Base-by-base conservation (phyloP, 2,888 invertebrate species). In the Hydriomena furcata region DNA sequence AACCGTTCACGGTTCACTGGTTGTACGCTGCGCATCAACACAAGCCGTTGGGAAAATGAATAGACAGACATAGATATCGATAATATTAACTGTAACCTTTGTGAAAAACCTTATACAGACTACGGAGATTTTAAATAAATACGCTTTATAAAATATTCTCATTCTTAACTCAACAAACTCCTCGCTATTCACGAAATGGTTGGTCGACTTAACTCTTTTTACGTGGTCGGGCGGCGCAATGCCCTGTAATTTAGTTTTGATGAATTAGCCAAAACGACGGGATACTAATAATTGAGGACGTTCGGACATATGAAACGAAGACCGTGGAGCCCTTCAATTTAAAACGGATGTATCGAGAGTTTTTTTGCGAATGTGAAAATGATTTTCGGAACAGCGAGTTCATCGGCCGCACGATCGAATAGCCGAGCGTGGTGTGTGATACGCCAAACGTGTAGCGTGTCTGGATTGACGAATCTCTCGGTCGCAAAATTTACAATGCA, bases 161-260 rank as follows among this genome's bases (percentile, higher is more conserved):
- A 30, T 50, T 48, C 24, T 48, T 28, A 44, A 31, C 35, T 47
- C 43, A 36, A 46, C 20, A 45, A 43, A 38, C 52, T 41, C 31
- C 42, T 48, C 53, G 38, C 51, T 34, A 55, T 61, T 52, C 58
- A 52, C 53, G 43, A 58, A 56, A 52, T 41, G 52, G 48, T 41
- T 52, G 51, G 21, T 41, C 49, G 49, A 53, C 44, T 47, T 59
- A 57, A 53, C 53, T 56, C 61, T 68, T 71, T 74, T 69, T 66
- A 63, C 63, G 53, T 60, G 57, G 59, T 47, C 62, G 44, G 62
- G 60, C 76, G 78, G 76, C 71, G 57, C 63, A 61, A 63, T 54
- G 68, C 65, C 67, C 76, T 83, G 73, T 83, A 83, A 86, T 85
- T 84, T 83, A 62, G 66, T 76, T 76, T 75, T 82, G 85, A 84